These are phyloP conservation scores for Arothron firmamentum DNA, from an alignment of 2,113 vertebrate genomes.

Conservation along the genomic window DNA sequence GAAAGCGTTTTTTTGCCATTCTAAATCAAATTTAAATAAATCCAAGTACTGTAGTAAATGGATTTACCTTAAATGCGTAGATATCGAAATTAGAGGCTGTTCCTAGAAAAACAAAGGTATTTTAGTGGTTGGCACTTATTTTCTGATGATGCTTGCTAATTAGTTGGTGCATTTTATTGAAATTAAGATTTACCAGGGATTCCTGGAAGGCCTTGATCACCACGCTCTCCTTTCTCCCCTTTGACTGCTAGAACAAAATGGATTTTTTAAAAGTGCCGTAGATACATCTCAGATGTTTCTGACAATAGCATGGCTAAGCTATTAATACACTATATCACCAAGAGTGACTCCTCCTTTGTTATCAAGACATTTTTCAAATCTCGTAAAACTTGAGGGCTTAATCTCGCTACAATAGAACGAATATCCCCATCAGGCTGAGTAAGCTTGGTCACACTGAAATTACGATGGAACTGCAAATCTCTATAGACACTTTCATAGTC, in stretches of 20 bases:
- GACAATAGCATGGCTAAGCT: background rate
- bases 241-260: conserved; percentile 54
- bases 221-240: conserved; percentile 83
- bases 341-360: conserved; percentile 9
- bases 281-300: conserved; percentile 2
- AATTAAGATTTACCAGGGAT: conserved; percentile 70
- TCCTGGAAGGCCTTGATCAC: conserved; percentile 74
- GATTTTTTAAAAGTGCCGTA: conserved; percentile 1
- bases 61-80: conserved; percentile 63
- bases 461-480: conserved; percentile 33
- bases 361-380: conserved; percentile 23
- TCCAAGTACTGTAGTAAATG: background rate
- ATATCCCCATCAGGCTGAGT: conserved; percentile 35
- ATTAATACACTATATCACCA: background rate
- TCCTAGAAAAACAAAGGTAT: conserved; percentile 35
- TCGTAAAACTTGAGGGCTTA: conserved; percentile 24
- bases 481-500: conserved; percentile 31
- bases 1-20: background rate
- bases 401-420: conserved; percentile 34
- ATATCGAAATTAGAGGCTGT: conserved; percentile 57
- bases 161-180: background rate
- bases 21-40: background rate
- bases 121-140: background rate
- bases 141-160: background rate
- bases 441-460: conserved; percentile 37